A percentile compares a stretch with the other conserved stretches of the same genome.
phyloP scores from a whole-genome alignment of 2,113 vertebrate species.

The Tinamus guttatus region DNA sequence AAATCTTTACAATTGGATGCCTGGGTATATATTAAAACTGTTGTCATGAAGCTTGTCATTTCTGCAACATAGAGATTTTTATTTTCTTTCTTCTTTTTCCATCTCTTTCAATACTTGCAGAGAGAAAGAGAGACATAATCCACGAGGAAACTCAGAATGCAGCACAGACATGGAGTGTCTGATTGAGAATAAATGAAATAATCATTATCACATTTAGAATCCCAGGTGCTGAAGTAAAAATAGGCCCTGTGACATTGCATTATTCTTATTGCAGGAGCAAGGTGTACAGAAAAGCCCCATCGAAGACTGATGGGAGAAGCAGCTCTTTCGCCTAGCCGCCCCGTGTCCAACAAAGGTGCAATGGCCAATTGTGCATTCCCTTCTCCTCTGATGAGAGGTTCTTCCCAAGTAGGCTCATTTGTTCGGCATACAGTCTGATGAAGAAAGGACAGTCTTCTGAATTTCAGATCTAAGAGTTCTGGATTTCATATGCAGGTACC shows the following conservation, averaged over 20 bases:
- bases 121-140: not conserved
- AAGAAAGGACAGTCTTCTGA: not conserved
- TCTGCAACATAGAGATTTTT: not conserved
- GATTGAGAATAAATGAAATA: not conserved
- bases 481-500: fast-evolving
- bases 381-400: fast-evolving
- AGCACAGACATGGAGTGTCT: not conserved
- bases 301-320: not conserved
- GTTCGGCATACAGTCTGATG: not conserved
- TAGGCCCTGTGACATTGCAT: not conserved
- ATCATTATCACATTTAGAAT: not conserved
- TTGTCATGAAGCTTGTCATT: not conserved
- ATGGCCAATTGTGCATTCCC: not conserved
- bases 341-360: not conserved
- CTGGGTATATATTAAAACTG: not conserved
- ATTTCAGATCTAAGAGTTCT: not conserved
- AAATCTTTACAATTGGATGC: not conserved
- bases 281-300: not conserved
- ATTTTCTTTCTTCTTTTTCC: not conserved
- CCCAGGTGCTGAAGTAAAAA: not conserved
- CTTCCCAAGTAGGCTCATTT: not conserved
- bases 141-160: not conserved
- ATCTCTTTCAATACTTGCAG: not conserved
- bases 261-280: not conserved
- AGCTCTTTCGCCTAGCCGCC: not conserved